Evolutionary conservation across 30 jellyfish, hydroid and myxozoan species (phyloP).

Genomic region (Turritopsis rubra): DNA sequence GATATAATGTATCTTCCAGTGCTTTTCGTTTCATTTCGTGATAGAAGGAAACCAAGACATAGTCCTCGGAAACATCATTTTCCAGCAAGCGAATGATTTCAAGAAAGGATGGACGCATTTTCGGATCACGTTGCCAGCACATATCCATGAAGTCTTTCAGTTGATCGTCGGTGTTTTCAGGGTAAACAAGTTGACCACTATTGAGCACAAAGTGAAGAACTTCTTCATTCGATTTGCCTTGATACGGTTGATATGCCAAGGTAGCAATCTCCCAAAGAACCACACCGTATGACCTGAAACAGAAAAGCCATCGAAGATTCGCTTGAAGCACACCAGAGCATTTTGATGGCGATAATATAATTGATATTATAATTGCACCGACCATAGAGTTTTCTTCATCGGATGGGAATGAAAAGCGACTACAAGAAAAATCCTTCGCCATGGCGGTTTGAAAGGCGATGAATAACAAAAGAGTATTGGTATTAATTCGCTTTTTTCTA

Average conservation of each 20-base stretch:
- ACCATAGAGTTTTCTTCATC: too few relatives aligned
- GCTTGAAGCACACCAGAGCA: constrained; percentile 10
- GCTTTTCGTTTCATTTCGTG: constrained; percentile 84
- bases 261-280: constrained; percentile 95
- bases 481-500: too few relatives aligned
- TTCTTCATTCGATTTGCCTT: constrained; percentile 88
- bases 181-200: constrained; percentile 78
- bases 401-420: too few relatives aligned
- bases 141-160: constrained; percentile 66
- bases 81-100: constrained; percentile 78
- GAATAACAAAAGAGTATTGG: too few relatives aligned
- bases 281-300: constrained; percentile 86
- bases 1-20: constrained; percentile 40
- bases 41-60: constrained; percentile 59
- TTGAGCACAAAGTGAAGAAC: constrained; percentile 74
- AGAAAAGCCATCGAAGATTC: not conserved
- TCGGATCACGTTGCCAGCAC: constrained; percentile 87
- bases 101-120: constrained; percentile 75
- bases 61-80: constrained; percentile 66
- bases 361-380: too few relatives aligned
- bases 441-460: too few relatives aligned
- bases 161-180: constrained; percentile 74
- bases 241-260: constrained; percentile 93
- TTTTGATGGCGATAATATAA: too few relatives aligned
- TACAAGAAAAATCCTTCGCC: too few relatives aligned